Conservation (phyloP, 2,797 vertebrate species). For the Spatula versicolor region DNA sequence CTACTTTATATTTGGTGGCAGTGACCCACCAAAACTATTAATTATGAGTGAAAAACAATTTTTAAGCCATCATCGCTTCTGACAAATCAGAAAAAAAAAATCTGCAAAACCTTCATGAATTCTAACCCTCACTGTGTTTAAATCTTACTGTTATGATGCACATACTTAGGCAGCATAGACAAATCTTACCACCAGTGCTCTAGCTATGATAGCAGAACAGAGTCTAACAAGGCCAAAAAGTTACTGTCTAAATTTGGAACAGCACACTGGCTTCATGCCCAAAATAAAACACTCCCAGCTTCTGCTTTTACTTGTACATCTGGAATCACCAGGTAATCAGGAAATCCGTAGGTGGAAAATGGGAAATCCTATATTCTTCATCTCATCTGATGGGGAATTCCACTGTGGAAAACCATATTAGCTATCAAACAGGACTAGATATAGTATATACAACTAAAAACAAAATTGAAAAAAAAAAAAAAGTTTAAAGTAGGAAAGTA, state of each 20-base stretch:
- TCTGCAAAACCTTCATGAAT: neutral
- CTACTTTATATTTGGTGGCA: neutral
- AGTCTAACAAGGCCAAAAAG: neutral
- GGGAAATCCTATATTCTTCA: constrained; percentile 28
- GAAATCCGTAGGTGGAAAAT: constrained; percentile 27
- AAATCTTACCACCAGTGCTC: neutral
- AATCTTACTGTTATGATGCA: neutral
- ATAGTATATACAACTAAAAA: neutral
- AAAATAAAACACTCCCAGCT: neutral
- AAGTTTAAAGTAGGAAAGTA: neutral
- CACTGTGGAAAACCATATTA: neutral
- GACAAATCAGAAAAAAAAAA: neutral
- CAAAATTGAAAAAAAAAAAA: neutral
- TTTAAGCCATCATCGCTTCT: neutral
- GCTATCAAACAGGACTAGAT: neutral
- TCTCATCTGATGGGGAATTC: constrained; percentile 13
- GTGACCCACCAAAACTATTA: neutral
- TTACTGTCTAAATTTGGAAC: neutral
- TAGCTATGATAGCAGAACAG: neutral
- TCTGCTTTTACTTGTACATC: neutral
- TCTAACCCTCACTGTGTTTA: neutral
- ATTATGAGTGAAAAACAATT: neutral
- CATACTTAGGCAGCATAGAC: neutral
- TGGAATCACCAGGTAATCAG: constrained; percentile 31
- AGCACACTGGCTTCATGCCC: neutral